Conservation (phyloP, 2,888 invertebrate species). For the Chloroclysta siterata region DNA sequence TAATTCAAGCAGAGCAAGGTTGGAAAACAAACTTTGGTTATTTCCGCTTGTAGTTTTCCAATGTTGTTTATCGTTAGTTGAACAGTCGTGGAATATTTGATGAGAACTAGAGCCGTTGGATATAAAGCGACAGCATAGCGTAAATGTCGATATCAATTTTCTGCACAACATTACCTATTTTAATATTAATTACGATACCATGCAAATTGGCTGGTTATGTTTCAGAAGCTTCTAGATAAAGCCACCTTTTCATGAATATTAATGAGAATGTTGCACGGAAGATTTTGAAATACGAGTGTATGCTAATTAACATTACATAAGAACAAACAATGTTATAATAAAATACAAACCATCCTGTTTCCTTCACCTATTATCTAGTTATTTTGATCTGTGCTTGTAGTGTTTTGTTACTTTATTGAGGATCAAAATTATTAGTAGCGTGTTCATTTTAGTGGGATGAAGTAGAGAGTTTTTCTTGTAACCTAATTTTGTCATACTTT, state of each 20-base stretch:
- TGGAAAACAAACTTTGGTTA: constrained; percentile 46
- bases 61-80: constrained; percentile 52
- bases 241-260: constrained; percentile 11
- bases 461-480: constrained; percentile 65
- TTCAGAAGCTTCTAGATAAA: neutral
- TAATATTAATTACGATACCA: constrained; percentile 24
- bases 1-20: constrained; percentile 52
- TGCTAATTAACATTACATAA: constrained; percentile 59
- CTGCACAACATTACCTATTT: constrained; percentile 56
- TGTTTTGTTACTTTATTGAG: constrained; percentile 66
- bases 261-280: constrained; percentile 62
- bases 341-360: constrained; percentile 66
- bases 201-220: constrained; percentile 7
- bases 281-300: constrained; percentile 68
- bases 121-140: constrained; percentile 73
- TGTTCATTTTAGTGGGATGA: constrained; percentile 33
- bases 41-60: constrained; percentile 48
- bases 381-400: constrained; percentile 72
- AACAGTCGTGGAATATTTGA: constrained; percentile 64
- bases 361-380: constrained; percentile 63
- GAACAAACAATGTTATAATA: constrained; percentile 33
- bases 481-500: constrained; percentile 69
- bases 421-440: constrained; percentile 55
- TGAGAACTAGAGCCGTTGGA: constrained; percentile 41
- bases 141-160: constrained; percentile 58